Evolutionary conservation across 30 jellyfish, hydroid and myxozoan genomes (phyloP), one percentile per base, ranked within the genome.

Genomic region (Cassiopea xamachana): DNA sequence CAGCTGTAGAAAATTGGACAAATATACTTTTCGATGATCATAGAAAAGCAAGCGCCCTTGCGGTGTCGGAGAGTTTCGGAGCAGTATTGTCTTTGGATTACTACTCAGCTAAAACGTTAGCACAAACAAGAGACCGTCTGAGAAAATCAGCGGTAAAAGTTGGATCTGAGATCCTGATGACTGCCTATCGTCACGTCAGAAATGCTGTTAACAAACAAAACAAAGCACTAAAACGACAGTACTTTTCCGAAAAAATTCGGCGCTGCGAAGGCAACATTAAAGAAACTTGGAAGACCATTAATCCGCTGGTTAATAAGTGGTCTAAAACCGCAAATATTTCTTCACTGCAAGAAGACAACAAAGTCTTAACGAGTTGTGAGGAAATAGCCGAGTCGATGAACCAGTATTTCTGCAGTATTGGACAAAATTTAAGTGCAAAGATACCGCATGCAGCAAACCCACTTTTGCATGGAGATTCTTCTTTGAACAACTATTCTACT

Each of bases 231-330:
- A 69, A 69, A 69, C 48, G 78, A 43, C 45, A 69, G 45, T 17
- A 17, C 48, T 69, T 69, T 69, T 43, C 39, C 78, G 48, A 14
- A 69, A 69, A 17, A 43, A 18, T 69, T 16, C 47, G 48, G 48
- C 14, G 47, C 78, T 69, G 84, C 49, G 84, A 75, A 69, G 84
- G 84, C 8, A 17, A 75, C 84, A 75, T 75, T 7, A 75, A 75
- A 46, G 84, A 75, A 75, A 75, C 84, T 0, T 46, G 84, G 84
- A 75, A 39, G 61, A 75, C 84, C 49, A 3, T 69, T 43, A 69
- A 69, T 69, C 78, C 7, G 48, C 78, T 69, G 78, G 48, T 69
- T 17, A 69, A 69, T 69, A 69, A 69, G 48, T 6, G 78, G 48
- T 69, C 78, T 43, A 69, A 69, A 69, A 69, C 78, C 45, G 17